phyloP scores from a whole-genome alignment of 2,113 vertebrate genomes.

The Alces alces region DNA sequence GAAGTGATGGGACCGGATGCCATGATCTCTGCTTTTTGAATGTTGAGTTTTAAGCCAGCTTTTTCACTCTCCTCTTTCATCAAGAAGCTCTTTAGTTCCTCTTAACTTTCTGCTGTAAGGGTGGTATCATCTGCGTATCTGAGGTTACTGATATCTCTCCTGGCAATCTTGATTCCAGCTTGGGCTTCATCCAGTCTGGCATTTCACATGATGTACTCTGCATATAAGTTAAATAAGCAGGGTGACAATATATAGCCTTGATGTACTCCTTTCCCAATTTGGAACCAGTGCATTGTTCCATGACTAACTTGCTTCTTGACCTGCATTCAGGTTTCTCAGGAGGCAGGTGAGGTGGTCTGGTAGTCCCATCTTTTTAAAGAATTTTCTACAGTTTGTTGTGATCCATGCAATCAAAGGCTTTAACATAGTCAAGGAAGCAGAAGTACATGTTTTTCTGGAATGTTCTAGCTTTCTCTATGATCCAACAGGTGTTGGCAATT shows the following conservation, averaged over 20 bases:
- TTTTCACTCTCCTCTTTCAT: background rate
- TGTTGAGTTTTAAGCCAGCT: background rate
- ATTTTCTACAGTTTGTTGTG: background rate
- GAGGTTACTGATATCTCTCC: background rate
- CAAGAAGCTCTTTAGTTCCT: background rate
- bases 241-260: background rate
- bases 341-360: background rate
- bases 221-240: background rate
- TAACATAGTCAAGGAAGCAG: background rate
- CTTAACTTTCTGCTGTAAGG: background rate
- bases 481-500: background rate
- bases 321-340: background rate
- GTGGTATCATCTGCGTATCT: background rate
- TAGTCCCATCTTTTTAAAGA: background rate
- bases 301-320: background rate
- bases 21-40: background rate
- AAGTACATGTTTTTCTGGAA: background rate
- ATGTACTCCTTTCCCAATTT: background rate
- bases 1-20: background rate
- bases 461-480: background rate
- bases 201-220: background rate
- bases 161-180: background rate
- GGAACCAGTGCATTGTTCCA: background rate
- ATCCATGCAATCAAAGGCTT: background rate
- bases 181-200: background rate